Evolutionary conservation across 2,113 vertebrate species (phyloP), one percentile per base, ranked within the genome.

Genomic region (Leuciscus idus): DNA sequence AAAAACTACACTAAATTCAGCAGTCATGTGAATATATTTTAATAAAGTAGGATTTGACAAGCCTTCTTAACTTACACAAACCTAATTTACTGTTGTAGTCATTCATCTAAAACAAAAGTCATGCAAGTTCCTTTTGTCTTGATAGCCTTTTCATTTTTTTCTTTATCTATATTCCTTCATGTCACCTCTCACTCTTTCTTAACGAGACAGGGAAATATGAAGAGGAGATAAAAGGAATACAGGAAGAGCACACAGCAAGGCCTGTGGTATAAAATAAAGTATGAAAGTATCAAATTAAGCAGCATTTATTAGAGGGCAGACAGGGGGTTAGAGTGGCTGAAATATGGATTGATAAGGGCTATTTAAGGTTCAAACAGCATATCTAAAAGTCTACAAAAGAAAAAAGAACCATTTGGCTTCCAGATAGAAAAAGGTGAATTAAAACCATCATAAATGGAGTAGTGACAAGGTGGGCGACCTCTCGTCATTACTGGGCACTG

Each of bases 401-500:
- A 87, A 86, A 87, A 91, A 86, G 86, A 89, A 89, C 70, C 81
- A 75, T 85, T 88, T 75, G 89, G 92, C 86, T 90, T 91, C 87
- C 62, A 46, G 70, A 90, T 89, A 91, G 89, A 90, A 90, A 91
- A 91, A 84, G 88, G 89, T 90, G 93, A 92, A 93, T 93, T 92
- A 92, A 93, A 93, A 92, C 91, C 90, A 90, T 94, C 91, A 92
- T 76, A 91, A 87, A 76, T 88, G 88, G 89, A 92, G 91, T 89
- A 84, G 81, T 89, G 90, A 87, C 90, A 90, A 85, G 89, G 90
- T 88, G 91, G 91, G 91, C 87, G 91, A 91, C 88, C 91, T 90
- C 90, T 92, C 86, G 87, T 92, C 92, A 93, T 92, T 90, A 91
- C 85, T 61, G 90, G 88, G 86, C 90, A 91, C 90, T 89, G 91